These are phyloP conservation scores for Atopsyche davidsoni DNA, from an alignment of 1,140 invertebrate genomes.

Conservation along the genomic window DNA sequence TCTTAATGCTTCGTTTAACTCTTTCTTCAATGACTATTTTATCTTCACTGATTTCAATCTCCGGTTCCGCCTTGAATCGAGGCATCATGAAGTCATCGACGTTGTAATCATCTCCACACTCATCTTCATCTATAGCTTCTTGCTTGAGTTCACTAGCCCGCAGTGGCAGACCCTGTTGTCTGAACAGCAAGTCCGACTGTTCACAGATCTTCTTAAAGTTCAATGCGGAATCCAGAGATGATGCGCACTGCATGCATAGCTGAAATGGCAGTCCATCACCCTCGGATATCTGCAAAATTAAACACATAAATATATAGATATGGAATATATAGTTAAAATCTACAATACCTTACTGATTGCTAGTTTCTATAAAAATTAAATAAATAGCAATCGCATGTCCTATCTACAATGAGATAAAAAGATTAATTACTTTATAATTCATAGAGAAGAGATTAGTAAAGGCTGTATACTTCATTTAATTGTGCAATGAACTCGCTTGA, in stretches of 20 bases:
- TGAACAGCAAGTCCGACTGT: conserved; percentile 15
- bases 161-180: conserved; percentile 7
- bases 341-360: background rate
- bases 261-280: conserved; percentile 22
- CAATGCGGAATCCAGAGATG: conserved; percentile 11
- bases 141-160: conserved; percentile 5
- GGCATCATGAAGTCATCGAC: conserved; percentile 12
- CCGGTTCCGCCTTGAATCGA: conserved; percentile 15
- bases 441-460: background rate
- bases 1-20: too few relatives aligned
- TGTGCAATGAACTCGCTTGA: too few relatives aligned
- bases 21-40: conserved; percentile 1
- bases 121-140: background rate
- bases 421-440: background rate
- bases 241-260: conserved; percentile 19
- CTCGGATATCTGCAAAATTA: conserved; percentile 4
- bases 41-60: background rate
- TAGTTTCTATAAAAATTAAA: background rate
- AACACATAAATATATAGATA: background rate
- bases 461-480: too few relatives aligned
- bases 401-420: background rate
- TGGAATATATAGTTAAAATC: background rate
- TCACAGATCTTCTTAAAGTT: conserved; percentile 18
- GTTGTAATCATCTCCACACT: conserved; percentile 10
- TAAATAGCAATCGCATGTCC: background rate